Conservation (phyloP, 2,888 invertebrate genomes). For the Anagyrus pseudococci region DNA sequence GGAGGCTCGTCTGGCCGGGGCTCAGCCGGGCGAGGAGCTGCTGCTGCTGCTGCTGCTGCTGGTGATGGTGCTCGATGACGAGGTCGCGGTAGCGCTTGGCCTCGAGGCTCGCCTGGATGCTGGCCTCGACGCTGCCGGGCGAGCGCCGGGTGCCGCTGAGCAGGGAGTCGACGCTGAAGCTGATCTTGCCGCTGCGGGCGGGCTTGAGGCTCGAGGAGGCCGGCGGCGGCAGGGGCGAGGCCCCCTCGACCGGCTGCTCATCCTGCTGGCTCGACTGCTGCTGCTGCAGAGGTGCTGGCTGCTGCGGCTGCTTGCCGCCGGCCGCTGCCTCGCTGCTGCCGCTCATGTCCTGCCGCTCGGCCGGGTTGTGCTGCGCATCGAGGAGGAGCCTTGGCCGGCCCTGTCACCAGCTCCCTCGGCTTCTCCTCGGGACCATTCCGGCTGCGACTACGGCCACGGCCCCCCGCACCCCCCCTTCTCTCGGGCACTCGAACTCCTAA, state of each 20-base stretch:
- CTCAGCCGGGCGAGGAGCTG: conserved; percentile 55
- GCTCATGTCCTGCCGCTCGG: conserved; percentile 12
- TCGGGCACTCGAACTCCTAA: neutral
- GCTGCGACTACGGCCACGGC: no score
- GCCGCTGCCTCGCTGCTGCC: conserved; percentile 15
- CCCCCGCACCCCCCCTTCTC: neutral
- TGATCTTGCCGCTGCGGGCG: conserved; percentile 67
- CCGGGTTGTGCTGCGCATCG: neutral
- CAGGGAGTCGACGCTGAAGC: conserved; percentile 76
- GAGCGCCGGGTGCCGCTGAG: conserved; percentile 58
- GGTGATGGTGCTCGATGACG: conserved; percentile 24
- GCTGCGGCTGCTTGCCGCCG: conserved; percentile 35
- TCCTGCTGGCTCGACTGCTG: conserved; percentile 29
- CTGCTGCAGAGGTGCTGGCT: conserved; percentile 28
- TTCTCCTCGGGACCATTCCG: neutral
- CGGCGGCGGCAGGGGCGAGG: conserved; percentile 47
- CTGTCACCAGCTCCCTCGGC: neutral
- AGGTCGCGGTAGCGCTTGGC: conserved; percentile 21
- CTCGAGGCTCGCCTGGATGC: conserved; percentile 32
- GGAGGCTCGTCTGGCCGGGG: conserved; percentile 48
- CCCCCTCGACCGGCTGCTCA: conserved; percentile 13
- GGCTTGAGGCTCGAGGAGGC: conserved; percentile 57
- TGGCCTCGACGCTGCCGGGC: conserved; percentile 34
- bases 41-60: conserved; percentile 52
- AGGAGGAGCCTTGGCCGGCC: no score